Evolutionary conservation across 1,140 invertebrate species (phyloP).

Genomic region (Drosophila teissieri): DNA sequence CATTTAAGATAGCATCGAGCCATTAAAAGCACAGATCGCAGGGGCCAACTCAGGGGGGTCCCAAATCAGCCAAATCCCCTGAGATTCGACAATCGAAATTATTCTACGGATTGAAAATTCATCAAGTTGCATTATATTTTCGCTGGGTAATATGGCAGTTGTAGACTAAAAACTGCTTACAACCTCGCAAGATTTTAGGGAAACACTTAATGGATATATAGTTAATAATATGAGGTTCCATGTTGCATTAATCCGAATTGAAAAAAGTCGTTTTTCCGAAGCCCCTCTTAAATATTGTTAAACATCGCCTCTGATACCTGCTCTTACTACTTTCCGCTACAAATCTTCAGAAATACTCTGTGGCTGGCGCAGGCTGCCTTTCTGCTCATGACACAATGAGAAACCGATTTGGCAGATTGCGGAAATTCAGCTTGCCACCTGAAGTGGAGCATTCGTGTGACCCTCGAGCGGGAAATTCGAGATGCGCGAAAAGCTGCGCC

Average conservation of each 20-base stretch:
- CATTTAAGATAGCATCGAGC: conserved; percentile 62
- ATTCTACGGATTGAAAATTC: no score
- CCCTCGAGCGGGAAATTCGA: conserved; percentile 39
- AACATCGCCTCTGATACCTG: conserved; percentile 1
- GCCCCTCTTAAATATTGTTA: neutral
- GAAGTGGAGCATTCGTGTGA: conserved; percentile 30
- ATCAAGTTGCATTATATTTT: neutral
- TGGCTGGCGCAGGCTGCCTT: conserved; percentile 8
- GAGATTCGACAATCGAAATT: neutral
- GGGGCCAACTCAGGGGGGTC: conserved; percentile 29
- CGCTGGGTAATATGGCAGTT: no score
- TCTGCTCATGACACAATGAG: conserved; percentile 23
- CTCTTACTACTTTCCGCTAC: conserved; percentile 2
- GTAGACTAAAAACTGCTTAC: no score
- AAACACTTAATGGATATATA: no score
- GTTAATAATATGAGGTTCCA: no score
- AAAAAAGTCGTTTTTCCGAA: neutral
- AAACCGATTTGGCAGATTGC: conserved; percentile 33
- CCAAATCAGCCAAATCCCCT: neutral
- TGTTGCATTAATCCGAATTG: no score
- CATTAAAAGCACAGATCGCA: conserved; percentile 58
- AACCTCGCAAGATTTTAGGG: no score
- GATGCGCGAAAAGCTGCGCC: conserved; percentile 16
- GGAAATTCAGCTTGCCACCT: conserved; percentile 36
- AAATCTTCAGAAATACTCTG: conserved; percentile 48